Evolutionary conservation across 1,140 invertebrate genomes (phyloP).

Genomic region (Anoplolepis gracilipes): DNA sequence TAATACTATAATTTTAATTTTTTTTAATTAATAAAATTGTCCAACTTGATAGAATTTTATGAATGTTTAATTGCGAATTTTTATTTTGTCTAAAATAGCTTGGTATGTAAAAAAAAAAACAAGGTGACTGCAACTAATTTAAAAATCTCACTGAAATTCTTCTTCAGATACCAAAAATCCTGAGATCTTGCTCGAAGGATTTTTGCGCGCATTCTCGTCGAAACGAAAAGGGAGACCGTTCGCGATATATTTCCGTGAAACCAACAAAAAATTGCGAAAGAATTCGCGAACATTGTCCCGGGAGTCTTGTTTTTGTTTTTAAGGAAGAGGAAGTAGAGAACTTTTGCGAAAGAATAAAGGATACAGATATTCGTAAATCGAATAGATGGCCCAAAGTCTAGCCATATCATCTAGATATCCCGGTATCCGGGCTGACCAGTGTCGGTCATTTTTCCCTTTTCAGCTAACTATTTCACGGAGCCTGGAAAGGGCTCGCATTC

Average conservation of each 20-base stretch:
- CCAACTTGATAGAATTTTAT: background rate
- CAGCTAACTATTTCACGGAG: constrained; percentile 22
- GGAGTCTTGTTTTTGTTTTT: too few relatives aligned
- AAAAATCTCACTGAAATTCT: background rate
- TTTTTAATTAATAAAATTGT: background rate
- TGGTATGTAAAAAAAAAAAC: background rate
- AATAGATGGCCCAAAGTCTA: constrained; percentile 73
- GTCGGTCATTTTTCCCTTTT: constrained; percentile 56
- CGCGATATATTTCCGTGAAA: background rate
- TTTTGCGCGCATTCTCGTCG: constrained; percentile 18
- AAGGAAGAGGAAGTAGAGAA: background rate
- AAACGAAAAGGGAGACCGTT: constrained; percentile 13
- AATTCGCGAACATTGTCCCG: constrained; percentile 65
- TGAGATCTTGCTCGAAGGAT: background rate
- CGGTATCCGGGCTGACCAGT: constrained; percentile 65
- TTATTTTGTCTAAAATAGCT: background rate
- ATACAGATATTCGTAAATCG: constrained; percentile 69
- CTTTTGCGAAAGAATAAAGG: background rate
- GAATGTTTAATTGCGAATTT: background rate
- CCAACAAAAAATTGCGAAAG: constrained; percentile 42
- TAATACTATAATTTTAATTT: background rate
- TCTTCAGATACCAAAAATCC: background rate
- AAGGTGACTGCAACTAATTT: background rate
- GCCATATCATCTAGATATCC: constrained; percentile 63
- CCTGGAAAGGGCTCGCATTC: constrained; percentile 25